These are phyloP conservation scores for Euura saliciscinereae DNA, from an alignment of 1,140 invertebrate genomes.

Conservation along the genomic window DNA sequence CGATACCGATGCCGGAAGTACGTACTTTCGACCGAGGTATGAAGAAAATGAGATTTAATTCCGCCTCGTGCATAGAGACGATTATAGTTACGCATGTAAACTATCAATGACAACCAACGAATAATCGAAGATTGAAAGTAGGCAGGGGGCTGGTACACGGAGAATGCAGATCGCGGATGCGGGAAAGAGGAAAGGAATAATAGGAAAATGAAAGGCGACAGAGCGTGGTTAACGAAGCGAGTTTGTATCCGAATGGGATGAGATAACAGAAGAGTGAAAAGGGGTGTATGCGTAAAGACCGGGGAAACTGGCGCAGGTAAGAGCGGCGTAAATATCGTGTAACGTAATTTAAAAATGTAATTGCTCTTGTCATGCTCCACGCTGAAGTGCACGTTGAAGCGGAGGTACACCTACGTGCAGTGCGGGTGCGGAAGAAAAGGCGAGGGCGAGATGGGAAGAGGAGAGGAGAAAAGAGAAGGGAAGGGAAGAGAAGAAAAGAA, in stretches of 20 bases:
- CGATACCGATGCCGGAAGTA: no score
- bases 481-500: slow-evolving; percentile 16
- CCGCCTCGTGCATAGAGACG: no score
- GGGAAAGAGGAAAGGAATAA: no score
- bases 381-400: slow-evolving; percentile 34
- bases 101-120: no score
- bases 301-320: slow-evolving; percentile 37
- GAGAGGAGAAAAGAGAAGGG: slow-evolving; percentile 17
- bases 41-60: no score
- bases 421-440: background rate
- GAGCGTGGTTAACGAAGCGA: slow-evolving; percentile 21
- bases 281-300: background rate
- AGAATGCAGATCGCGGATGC: no score
- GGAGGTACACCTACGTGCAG: background rate
- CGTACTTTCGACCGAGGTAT: no score
- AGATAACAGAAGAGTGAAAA: slow-evolving; percentile 14
- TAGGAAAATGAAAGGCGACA: slow-evolving; percentile 27
- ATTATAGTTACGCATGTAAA: no score
- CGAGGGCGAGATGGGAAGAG: slow-evolving; percentile 13
- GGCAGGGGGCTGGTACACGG: no score
- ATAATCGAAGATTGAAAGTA: no score
- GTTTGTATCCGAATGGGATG: slow-evolving; percentile 23
- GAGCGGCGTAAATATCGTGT: slow-evolving; percentile 59
- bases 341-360: slow-evolving; percentile 62
- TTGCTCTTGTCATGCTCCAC: slow-evolving; percentile 56